A percentile compares a stretch with the other conserved stretches of the same genome.
phyloP scores from a whole-genome alignment of 2,888 invertebrate genomes.

The Clistopyga incitator region DNA sequence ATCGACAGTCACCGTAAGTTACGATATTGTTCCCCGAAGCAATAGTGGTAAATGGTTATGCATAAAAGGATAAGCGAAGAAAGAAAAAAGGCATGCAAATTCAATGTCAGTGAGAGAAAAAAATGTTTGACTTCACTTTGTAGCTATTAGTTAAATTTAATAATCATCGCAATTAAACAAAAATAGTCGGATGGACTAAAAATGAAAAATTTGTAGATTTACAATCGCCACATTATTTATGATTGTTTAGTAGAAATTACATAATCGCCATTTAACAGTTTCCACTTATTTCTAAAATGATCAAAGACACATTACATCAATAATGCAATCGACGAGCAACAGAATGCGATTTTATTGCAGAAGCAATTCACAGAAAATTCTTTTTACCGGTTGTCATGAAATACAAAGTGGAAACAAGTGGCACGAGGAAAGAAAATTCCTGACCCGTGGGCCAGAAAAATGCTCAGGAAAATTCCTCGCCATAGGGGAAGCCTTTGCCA shows the following conservation, averaged over 20 bases:
- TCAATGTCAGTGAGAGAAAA: not conserved
- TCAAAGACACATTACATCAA: not conserved
- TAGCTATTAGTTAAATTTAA: too few relatives aligned
- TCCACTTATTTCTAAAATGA: not conserved
- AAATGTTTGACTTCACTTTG: not conserved
- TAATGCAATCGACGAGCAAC: not conserved
- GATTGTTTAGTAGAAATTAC: too few relatives aligned
- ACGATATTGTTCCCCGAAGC: not conserved
- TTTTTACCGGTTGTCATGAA: not conserved
- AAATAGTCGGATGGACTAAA: too few relatives aligned
- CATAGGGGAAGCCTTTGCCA: conserved; percentile 54
- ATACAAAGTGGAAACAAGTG: not conserved
- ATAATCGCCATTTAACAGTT: too few relatives aligned
- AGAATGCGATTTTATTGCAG: not conserved
- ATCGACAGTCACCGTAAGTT: not conserved
- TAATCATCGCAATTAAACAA: too few relatives aligned
- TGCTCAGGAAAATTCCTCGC: too few relatives aligned
- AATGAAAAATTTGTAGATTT: too few relatives aligned
- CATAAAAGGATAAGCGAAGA: not conserved
- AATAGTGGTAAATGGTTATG: not conserved
- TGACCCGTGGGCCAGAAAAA: too few relatives aligned
- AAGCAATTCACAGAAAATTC: not conserved
- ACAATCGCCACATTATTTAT: too few relatives aligned
- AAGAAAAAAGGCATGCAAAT: not conserved
- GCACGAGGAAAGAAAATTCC: not conserved